Conservation (phyloP, 2,797 vertebrate genomes). For the Hephaestus fuliginosus region DNA sequence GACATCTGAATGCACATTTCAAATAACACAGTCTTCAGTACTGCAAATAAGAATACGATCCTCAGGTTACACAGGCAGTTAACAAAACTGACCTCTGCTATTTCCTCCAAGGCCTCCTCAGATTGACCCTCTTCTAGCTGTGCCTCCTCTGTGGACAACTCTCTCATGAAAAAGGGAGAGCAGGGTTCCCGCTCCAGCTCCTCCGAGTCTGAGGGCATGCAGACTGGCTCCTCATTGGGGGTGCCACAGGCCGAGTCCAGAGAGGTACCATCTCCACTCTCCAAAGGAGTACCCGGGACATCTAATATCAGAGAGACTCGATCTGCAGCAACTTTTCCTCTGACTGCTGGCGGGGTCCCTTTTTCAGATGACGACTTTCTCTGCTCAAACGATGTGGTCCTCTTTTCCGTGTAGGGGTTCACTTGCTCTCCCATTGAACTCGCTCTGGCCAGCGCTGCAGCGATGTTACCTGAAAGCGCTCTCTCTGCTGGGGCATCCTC, state of each 20-base stretch:
- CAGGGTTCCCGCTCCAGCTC: constrained; percentile 55
- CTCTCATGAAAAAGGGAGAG: constrained; percentile 38
- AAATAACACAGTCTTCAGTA: background rate
- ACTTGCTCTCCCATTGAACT: constrained; percentile 61
- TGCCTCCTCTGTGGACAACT: constrained; percentile 66
- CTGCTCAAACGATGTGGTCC: constrained; percentile 8
- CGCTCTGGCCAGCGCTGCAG: constrained; percentile 46
- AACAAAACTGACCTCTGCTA: constrained; percentile 63
- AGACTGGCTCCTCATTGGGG: constrained; percentile 69
- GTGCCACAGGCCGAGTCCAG: constrained; percentile 61
- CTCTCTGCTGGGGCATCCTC: constrained; percentile 1
- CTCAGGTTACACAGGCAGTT: background rate
- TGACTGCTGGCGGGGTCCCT: constrained; percentile 50
- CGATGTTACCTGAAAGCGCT: fast-evolving
- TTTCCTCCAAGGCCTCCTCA: constrained; percentile 55
- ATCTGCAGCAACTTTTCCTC: constrained; percentile 1
- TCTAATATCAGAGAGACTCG: constrained; percentile 38
- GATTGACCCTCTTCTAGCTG: constrained; percentile 24
- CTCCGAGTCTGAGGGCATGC: constrained; percentile 68
- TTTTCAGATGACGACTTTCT: constrained; percentile 42
- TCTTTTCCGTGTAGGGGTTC: constrained; percentile 21
- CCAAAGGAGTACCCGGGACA: constrained; percentile 26
- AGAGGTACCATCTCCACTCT: constrained; percentile 56
- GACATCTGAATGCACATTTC: constrained; percentile 1
- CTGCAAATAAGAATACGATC: background rate